Conservation (phyloP, 2,113 vertebrate species). For the Clarias gariepinus region DNA sequence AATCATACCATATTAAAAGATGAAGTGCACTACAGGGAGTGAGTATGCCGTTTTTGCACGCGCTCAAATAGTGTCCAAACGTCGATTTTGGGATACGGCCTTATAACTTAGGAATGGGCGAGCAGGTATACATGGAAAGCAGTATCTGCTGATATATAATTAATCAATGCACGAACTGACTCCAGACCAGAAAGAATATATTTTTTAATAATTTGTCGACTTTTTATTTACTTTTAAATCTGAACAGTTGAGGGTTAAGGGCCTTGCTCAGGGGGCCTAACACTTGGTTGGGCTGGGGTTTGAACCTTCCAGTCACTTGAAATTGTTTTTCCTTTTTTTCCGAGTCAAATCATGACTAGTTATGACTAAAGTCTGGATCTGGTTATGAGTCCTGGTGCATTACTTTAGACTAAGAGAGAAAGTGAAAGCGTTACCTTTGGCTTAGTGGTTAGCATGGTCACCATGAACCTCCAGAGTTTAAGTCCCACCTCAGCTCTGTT, state of each 20-base stretch:
- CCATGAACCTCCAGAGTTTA: too few species aligned
- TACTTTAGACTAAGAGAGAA: background rate
- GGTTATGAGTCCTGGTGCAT: background rate
- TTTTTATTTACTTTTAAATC: too few species aligned
- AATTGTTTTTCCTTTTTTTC: background rate
- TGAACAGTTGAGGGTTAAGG: too few species aligned
- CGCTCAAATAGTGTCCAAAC: background rate
- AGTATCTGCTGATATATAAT: background rate
- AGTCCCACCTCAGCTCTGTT: too few species aligned
- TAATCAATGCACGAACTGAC: too few species aligned
- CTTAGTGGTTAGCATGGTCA: too few species aligned
- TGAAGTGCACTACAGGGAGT: background rate
- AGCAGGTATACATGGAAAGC: background rate
- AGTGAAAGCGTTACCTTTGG: background rate
- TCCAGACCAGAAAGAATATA: too few species aligned
- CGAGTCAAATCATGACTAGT: background rate
- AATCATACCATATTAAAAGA: background rate
- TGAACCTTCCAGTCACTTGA: too few species aligned
- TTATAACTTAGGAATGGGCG: background rate
- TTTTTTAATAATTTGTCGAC: too few species aligned
- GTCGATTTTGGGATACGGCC: background rate
- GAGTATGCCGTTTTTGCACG: too few species aligned
- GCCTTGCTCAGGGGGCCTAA: too few species aligned
- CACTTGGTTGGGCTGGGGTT: too few species aligned
- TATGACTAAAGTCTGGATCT: background rate